Base-by-base conservation (phyloP, 2,888 invertebrate species). In the Drosophila neutralis region DNA sequence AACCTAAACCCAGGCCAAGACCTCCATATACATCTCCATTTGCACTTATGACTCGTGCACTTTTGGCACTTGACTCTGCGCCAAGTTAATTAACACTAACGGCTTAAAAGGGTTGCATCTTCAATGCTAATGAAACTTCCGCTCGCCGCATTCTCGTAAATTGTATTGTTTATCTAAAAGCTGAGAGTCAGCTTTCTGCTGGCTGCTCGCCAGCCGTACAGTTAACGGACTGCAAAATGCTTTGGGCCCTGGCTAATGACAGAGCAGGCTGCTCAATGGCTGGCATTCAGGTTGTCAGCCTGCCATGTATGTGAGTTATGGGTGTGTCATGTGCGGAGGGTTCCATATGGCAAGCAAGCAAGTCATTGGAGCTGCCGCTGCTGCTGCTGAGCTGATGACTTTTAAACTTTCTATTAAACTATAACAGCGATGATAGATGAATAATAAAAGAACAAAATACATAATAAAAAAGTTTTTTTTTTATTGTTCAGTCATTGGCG, bases 321-420 rank as follows among this genome's bases (percentile, higher is more conserved):
- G 80, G 65, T 51, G 78, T 68, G 69, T 67, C 51, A 48, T 62
- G 68, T 57, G 74, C 58, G 60, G 33, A 3, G 38, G 21, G 18
- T 40, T 63, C 70, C 89, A 85, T 85, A 85, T 85, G 89, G 64
- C 61, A 52, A 21, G 31, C 31, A 15, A 54, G 89, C 89, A 87
- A 85, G 89, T 87, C 89, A 85, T 89, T 82, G 85, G 65, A 69
- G 61, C 61, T 75, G 83, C 29, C 35, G 35, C 71, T 69, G 61
- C 64, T 77, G 83, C 40, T 78, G 83, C 40, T 29, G 57, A 69
- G 73, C 60, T 81, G 87, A 90, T 87, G 87, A 87, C 87, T 87
- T 87, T 87, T 90, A 86, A 87, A 87, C 87, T 87, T 87, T 87
- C 87, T 87, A 87, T 87, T 87, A 90, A 87, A 87, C 90, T 87